These are phyloP conservation scores for Polypterus senegalus DNA, from an alignment of 2,113 vertebrate genomes.

Conservation along the genomic window DNA sequence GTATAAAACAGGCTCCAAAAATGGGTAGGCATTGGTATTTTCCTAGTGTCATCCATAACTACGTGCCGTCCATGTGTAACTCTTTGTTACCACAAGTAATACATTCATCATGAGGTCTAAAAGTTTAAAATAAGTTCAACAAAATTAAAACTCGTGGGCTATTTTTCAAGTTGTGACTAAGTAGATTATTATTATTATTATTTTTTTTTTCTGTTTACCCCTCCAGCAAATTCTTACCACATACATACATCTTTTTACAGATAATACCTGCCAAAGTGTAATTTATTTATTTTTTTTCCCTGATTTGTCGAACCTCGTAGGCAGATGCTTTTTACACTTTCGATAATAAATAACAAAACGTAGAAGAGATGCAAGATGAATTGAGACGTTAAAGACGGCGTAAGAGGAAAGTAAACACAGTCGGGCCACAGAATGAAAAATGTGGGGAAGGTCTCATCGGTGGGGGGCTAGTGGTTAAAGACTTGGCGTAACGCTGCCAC, in stretches of 20 bases:
- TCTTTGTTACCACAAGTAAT: too few species aligned
- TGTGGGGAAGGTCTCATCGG: constrained; percentile 12
- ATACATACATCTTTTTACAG: constrained; percentile 37
- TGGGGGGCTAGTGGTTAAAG: constrained; percentile 14
- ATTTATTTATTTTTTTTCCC: constrained; percentile 24
- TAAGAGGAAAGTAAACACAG: constrained; percentile 7
- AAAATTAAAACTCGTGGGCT: constrained; percentile 11
- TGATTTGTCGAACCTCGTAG: constrained; percentile 32
- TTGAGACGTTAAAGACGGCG: constrained; percentile 2
- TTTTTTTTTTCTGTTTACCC: constrained; percentile 40
- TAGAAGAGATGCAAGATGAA: constrained; percentile 21
- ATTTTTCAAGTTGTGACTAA: constrained; percentile 25
- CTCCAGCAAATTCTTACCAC: constrained; percentile 37
- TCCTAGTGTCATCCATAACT: too few species aligned
- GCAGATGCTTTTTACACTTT: constrained; percentile 26
- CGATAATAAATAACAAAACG: constrained; percentile 37
- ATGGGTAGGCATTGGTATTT: too few species aligned
- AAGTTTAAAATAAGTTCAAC: constrained; percentile 3
- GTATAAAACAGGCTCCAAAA: too few species aligned
- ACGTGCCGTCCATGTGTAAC: too few species aligned
- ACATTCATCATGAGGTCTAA: constrained; percentile 20
- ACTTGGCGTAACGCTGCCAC: not conserved
- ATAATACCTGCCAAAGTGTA: constrained; percentile 48
- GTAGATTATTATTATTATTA: constrained; percentile 33
- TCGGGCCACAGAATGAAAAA: not conserved